phyloP scores from a whole-genome alignment of 2,113 vertebrate genomes.

The Hirundichthys speculiger region DNA sequence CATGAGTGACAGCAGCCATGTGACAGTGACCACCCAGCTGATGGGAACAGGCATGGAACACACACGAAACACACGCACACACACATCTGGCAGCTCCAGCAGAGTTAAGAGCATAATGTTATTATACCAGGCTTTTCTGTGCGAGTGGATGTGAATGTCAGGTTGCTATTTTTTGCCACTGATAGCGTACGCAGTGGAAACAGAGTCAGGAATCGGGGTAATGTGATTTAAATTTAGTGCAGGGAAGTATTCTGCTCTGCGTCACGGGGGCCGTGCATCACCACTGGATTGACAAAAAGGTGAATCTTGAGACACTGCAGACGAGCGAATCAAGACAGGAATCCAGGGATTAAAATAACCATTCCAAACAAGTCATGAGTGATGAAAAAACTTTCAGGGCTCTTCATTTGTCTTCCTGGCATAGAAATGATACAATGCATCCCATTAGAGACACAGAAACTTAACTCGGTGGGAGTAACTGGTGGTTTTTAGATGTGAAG shows the following conservation, averaged over 20 bases:
- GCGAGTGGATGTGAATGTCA: conserved; percentile 50
- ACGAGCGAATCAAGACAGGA: neutral
- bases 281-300: neutral
- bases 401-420: neutral
- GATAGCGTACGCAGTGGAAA: conserved; percentile 26
- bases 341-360: too few species aligned
- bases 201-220: conserved; percentile 7
- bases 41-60: conserved; percentile 21
- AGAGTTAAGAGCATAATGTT: conserved; percentile 52
- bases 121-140: conserved; percentile 54
- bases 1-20: conserved; percentile 52
- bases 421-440: neutral
- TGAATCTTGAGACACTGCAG: neutral
- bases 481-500: too few species aligned
- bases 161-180: conserved; percentile 47
- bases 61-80: conserved; percentile 23
- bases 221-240: conserved; percentile 10
- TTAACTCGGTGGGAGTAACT: too few species aligned
- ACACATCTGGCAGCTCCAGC: conserved; percentile 46
- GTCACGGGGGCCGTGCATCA: neutral
- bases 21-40: conserved; percentile 49
- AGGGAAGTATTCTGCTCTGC: conserved; percentile 12
- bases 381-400: too few species aligned
- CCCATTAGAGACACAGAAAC: too few species aligned
- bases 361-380: too few species aligned